These are phyloP conservation scores for Uromys caudimaculatus DNA, from an alignment of 2,797 vertebrate species.

Conservation along the genomic window DNA sequence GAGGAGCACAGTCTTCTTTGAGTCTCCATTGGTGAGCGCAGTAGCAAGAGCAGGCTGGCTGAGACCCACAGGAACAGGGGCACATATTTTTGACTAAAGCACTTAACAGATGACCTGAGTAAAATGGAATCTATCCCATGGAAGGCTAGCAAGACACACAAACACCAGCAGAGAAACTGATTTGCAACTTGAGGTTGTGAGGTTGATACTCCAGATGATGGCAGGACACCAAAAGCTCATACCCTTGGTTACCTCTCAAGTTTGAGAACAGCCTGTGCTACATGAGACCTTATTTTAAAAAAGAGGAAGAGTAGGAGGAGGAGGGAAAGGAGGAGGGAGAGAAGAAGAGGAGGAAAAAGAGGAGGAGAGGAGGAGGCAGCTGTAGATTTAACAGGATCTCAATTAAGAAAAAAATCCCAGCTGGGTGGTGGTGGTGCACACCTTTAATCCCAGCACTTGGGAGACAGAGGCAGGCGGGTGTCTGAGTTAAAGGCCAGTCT, in stretches of 20 bases:
- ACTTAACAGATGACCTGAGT: not conserved
- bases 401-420: not conserved
- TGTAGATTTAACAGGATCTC: constrained; percentile 36
- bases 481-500: too few species aligned
- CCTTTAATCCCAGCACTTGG: not conserved
- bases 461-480: not conserved
- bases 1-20: not conserved
- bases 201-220: not conserved
- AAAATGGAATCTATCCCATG: not conserved
- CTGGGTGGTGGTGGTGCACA: not conserved
- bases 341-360: not conserved
- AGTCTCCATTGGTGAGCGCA: not conserved
- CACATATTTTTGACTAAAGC: not conserved
- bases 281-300: not conserved
- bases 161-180: constrained; percentile 1
- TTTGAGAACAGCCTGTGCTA: not conserved
- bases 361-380: too few species aligned
- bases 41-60: not conserved
- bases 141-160: constrained; percentile 10
- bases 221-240: not conserved
- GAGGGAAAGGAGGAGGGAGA: too few species aligned
- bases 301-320: too few species aligned
- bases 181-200: not conserved
- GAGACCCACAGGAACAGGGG: not conserved
- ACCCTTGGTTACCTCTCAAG: not conserved